These are phyloP conservation scores for Drepana arcuata DNA, from an alignment of 1,140 invertebrate species.

Conservation along the genomic window DNA sequence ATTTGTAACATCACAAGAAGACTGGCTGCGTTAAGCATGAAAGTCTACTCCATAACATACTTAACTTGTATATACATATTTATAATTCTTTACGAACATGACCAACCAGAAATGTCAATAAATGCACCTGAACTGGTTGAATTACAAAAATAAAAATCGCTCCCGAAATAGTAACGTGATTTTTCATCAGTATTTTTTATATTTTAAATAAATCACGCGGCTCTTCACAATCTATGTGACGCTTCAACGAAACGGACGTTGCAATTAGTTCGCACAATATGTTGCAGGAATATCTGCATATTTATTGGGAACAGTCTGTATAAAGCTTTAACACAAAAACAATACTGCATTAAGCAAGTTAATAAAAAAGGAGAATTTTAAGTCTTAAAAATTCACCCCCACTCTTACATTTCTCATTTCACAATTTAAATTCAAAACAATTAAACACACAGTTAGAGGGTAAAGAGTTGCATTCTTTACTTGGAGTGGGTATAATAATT, in stretches of 20 bases:
- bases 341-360: conserved; percentile 1
- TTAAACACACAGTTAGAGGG: conserved; percentile 46
- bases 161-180: no score
- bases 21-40: no score
- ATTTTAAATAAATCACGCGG: conserved; percentile 6
- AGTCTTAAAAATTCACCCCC: conserved; percentile 39
- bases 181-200: conserved; percentile 2
- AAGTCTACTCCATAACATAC: no score
- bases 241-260: conserved; percentile 17
- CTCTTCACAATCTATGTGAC: conserved; percentile 11
- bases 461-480: conserved; percentile 39
- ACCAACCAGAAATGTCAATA: no score
- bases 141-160: no score
- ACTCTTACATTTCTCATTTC: conserved; percentile 35
- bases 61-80: no score
- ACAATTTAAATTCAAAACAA: conserved; percentile 63
- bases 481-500: conserved; percentile 35
- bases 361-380: conserved; percentile 9
- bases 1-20: no score
- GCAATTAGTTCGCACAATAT: conserved; percentile 27
- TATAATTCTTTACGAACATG: no score
- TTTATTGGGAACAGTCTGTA: conserved; percentile 21
- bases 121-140: no score
- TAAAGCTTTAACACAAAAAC: conserved; percentile 9
- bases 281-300: conserved; percentile 25